Evolutionary conservation across 2,113 vertebrate genomes (phyloP).

Genomic region (Amphilophus citrinellus): DNA sequence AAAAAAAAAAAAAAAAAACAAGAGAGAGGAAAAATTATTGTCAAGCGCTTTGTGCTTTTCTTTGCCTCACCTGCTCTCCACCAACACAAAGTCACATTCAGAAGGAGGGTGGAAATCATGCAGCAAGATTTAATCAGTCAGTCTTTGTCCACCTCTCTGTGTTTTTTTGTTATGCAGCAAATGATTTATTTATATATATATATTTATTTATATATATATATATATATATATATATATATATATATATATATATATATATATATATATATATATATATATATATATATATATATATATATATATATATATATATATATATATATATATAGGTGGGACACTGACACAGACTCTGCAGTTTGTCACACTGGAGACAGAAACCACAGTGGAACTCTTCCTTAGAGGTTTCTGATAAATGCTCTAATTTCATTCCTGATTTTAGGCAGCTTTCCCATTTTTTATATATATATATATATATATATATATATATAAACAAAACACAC

Average conservation of each 20-base stretch:
- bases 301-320: slow-evolving; percentile 16
- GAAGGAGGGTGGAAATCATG: slow-evolving; percentile 33
- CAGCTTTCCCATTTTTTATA: background rate
- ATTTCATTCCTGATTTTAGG: slow-evolving; percentile 9
- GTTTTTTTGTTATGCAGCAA: slow-evolving; percentile 22
- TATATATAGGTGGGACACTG: slow-evolving; percentile 33
- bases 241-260: slow-evolving; percentile 33
- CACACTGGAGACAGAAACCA: slow-evolving; percentile 9
- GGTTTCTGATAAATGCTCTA: slow-evolving; percentile 12
- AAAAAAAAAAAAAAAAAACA: slow-evolving; percentile 14
- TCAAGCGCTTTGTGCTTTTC: slow-evolving; percentile 42
- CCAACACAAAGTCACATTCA: slow-evolving; percentile 29
- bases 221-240: slow-evolving; percentile 50
- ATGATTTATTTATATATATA: slow-evolving; percentile 54
- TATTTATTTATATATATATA: slow-evolving; percentile 51
- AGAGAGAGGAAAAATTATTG: slow-evolving; percentile 32
- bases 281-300: no score
- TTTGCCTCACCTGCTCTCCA: slow-evolving; percentile 35
- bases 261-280: no score
- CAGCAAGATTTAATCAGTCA: slow-evolving; percentile 58
- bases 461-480: background rate
- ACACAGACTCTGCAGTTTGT: slow-evolving; percentile 12
- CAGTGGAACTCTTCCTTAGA: background rate
- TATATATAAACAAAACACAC: slow-evolving; percentile 2
- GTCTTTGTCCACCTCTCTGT: slow-evolving; percentile 41